Conservation (phyloP, 2,113 vertebrate species). For the Gallinago paraguaiae region DNA sequence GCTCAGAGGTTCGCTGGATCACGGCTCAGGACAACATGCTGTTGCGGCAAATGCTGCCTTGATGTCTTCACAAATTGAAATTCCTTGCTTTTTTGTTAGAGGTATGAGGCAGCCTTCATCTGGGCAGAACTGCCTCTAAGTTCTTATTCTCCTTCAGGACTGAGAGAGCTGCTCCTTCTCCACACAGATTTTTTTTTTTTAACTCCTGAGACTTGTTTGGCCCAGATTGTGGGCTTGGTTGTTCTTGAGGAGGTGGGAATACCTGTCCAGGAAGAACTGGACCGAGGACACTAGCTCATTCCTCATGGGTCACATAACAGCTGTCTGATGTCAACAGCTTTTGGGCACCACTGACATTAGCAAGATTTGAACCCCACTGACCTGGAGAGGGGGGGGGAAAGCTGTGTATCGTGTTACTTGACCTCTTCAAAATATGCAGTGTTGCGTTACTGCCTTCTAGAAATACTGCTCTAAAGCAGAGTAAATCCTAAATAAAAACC, state of each 20-base stretch:
- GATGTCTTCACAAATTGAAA: not conserved
- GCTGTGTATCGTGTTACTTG: not conserved
- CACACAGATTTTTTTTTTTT: not conserved
- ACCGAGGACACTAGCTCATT: not conserved
- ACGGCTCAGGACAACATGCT: not conserved
- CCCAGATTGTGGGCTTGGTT: not conserved
- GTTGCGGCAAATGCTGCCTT: not conserved
- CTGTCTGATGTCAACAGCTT: constrained; percentile 44
- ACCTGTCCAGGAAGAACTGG: not conserved
- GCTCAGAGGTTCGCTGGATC: not conserved
- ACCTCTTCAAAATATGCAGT: not conserved
- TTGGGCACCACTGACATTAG: constrained; percentile 28
- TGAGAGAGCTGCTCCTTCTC: not conserved
- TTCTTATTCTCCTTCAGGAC: not conserved
- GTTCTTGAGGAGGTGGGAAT: not conserved
- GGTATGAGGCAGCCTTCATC: not conserved
- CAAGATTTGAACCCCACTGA: constrained; percentile 20
- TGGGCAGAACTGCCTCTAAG: not conserved
- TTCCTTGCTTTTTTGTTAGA: not conserved
- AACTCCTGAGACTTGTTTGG: not conserved
- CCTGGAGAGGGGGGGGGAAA: not conserved
- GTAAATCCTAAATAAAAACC: constrained; percentile 18
- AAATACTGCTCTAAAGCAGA: not conserved
- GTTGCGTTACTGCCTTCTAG: constrained; percentile 36
- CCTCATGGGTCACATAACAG: constrained; percentile 3